Evolutionary conservation across 2,797 vertebrate species (phyloP), one percentile per base, ranked within the genome.

Genomic region (Moxostoma hubbsi): DNA sequence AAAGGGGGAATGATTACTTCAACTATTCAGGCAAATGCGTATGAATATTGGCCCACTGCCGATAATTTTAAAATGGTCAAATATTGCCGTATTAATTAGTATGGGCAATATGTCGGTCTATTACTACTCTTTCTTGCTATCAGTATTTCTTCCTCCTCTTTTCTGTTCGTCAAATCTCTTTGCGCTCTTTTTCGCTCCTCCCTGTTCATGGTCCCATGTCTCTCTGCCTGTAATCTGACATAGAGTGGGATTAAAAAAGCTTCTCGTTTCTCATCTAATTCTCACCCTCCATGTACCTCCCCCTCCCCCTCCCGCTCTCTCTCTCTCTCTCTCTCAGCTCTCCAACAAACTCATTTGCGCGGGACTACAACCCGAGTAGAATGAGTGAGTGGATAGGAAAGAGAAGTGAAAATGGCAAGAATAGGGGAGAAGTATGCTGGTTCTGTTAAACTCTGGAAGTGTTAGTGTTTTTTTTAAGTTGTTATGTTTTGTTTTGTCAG

Each of bases 281-380:
- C 67, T 75, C 75, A 65, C 7, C 63, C 65, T 62, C 79, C 70
- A 59, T 36, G 55, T 9, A 47, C 57, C 47, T 58, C 18, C 55
- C 36, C 74, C 50, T 12, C 24, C 13, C 16, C 24, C 57, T 81
- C 75, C 73, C 70, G 73, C 63, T 79, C 75, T 73, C 57, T 66
- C 71, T n/a, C 57, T 81, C 75, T 75, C 70, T 75, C 63, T 79
- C 75, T 73, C 57, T 66, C 71, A 73, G 43, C n/a, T 68, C 49
- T 65, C 46, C 73, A 85, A 86, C 82, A 54, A 86, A 89, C 83
- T 90, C 80, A 81, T 87, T 87, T 85, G 73, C 85, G 80, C 61
- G 73, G 76, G 80, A 63, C 50, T 81, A 80, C 77, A 88, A 82
- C 81, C 68, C 66, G 58, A 78, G 50, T 3, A 36, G 1, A 72